Percentiles rank a stretch among this genome's conserved stretches.
phyloP scores from a whole-genome alignment of 2,888 invertebrate genomes.

The Coremacera marginata region DNA sequence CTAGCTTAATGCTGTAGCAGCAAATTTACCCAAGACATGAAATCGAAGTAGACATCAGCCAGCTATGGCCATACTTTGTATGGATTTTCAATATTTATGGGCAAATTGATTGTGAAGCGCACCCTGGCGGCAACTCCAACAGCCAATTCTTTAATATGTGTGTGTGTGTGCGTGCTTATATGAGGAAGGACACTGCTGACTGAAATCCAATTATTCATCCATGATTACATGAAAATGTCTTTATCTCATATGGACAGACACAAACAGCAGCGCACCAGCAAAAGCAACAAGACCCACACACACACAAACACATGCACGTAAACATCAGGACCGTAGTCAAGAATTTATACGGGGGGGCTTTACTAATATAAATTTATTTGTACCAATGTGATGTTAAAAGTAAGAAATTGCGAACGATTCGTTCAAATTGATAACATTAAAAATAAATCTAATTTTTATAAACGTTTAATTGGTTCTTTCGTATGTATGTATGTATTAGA shows the following conservation, averaged over 20 bases:
- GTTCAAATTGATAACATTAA: too few species aligned
- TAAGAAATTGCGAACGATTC: too few species aligned
- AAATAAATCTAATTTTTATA: too few species aligned
- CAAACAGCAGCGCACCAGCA: slow-evolving; percentile 23
- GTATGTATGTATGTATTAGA: too few species aligned
- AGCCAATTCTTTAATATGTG: background rate
- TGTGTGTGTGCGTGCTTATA: slow-evolving; percentile 7
- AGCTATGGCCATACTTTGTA: slow-evolving; percentile 8
- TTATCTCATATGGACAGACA: slow-evolving; percentile 51
- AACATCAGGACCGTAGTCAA: too few species aligned
- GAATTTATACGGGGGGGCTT: too few species aligned
- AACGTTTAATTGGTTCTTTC: too few species aligned
- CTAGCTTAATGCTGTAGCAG: too few species aligned
- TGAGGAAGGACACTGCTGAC: slow-evolving; percentile 39
- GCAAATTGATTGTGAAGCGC: slow-evolving; percentile 31
- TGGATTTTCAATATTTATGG: slow-evolving; percentile 37
- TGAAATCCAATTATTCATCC: slow-evolving; percentile 57
- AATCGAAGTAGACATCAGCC: too few species aligned
- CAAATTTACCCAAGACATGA: too few species aligned
- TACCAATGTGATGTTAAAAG: too few species aligned
- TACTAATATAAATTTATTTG: too few species aligned
- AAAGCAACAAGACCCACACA: slow-evolving; percentile 10
- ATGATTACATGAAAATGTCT: slow-evolving; percentile 56
- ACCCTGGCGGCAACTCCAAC: slow-evolving; percentile 2
- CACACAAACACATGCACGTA: background rate